These are phyloP conservation scores for Spodoptera littoralis DNA, from an alignment of 2,888 invertebrate species.

Conservation along the genomic window DNA sequence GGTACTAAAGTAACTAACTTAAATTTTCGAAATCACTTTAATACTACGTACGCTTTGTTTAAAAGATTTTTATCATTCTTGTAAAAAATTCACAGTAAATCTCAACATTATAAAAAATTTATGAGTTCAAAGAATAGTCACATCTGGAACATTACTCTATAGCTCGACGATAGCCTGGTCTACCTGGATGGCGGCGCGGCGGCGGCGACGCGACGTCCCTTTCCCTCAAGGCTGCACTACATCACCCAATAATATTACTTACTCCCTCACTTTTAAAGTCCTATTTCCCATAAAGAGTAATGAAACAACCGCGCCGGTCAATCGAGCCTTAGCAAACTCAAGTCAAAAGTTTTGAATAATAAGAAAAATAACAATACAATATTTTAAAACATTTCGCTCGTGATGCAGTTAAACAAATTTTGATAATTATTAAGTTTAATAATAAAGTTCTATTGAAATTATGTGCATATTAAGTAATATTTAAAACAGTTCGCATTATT, in stretches of 20 bases:
- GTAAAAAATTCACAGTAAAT: too few species aligned
- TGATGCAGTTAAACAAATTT: too few species aligned
- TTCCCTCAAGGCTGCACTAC: slow-evolving; percentile 80
- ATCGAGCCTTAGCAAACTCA: slow-evolving; percentile 64
- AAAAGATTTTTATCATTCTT: too few species aligned
- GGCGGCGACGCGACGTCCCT: slow-evolving; percentile 79
- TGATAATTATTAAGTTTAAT: too few species aligned
- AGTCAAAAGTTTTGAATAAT: slow-evolving; percentile 34
- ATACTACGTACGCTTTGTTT: too few species aligned
- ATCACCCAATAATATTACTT: slow-evolving; percentile 64
- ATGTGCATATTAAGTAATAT: too few species aligned
- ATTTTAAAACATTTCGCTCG: slow-evolving; percentile 10
- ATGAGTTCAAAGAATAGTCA: slow-evolving; percentile 11
- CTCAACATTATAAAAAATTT: too few species aligned
- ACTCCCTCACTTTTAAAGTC: slow-evolving; percentile 24
- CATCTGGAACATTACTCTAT: slow-evolving; percentile 55
- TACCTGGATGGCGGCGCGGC: slow-evolving; percentile 79
- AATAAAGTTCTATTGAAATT: too few species aligned
- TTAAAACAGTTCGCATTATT: too few species aligned
- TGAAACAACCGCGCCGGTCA: slow-evolving; percentile 67
- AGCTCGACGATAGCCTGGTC: slow-evolving; percentile 69
- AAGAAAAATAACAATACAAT: slow-evolving; percentile 20
- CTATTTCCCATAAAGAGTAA: slow-evolving; percentile 18
- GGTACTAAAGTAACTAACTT: too few species aligned
- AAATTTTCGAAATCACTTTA: too few species aligned